Evolutionary conservation across 2,888 invertebrate genomes (phyloP).

Genomic region (Acutogordius australiensis): DNA sequence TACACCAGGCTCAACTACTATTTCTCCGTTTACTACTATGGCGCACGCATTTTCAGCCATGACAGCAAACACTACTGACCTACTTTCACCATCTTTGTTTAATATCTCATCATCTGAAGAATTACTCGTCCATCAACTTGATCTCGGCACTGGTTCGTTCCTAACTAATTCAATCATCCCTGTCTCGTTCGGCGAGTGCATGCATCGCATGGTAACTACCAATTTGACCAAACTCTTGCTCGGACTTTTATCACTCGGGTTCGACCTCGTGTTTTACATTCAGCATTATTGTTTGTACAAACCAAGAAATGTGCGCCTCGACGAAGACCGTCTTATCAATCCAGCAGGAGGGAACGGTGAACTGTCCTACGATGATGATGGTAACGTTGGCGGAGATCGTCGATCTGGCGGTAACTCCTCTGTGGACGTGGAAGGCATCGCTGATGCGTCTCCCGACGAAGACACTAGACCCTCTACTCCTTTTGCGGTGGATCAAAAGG

Average conservation of each 20-base stretch:
- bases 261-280: neutral
- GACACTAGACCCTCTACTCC: no score
- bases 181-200: neutral
- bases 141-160: neutral
- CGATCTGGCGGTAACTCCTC: no score
- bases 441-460: no score
- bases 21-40: neutral
- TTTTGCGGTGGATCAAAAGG: no score
- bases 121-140: no score
- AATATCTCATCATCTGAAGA: no score
- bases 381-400: no score
- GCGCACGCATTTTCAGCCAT: neutral
- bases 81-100: no score
- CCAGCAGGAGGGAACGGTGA: no score
- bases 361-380: no score
- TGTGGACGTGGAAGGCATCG: no score
- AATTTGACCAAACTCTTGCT: neutral
- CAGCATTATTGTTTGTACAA: neutral
- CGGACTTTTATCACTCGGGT: neutral
- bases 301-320: neutral
- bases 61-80: neutral
- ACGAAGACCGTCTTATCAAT: no score
- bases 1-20: neutral
- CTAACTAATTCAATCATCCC: neutral
- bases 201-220: neutral